Evolutionary conservation across 1,140 invertebrate genomes (phyloP).

Genomic region (Drosophila suzukii): DNA sequence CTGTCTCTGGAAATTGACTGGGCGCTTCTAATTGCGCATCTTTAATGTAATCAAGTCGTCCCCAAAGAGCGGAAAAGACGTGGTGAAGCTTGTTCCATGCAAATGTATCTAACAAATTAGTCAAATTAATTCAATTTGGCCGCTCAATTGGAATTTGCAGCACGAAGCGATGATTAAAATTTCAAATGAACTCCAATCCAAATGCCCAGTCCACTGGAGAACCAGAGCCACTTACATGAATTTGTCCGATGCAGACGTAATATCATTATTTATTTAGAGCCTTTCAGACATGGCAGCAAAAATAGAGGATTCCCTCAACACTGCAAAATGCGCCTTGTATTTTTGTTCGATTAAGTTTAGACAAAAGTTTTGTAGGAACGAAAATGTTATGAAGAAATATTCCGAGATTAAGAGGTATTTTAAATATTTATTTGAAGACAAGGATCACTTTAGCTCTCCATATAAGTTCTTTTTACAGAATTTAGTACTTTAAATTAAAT

Average conservation of each 20-base stretch:
- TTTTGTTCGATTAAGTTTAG: constrained; percentile 12
- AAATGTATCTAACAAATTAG: constrained; percentile 66
- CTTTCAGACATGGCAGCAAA: constrained; percentile 47
- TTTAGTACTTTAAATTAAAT: no score
- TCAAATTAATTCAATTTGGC: constrained; percentile 70
- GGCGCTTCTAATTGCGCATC: constrained; percentile 67
- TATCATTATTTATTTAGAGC: constrained; percentile 74
- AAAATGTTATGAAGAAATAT: not conserved
- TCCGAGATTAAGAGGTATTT: not conserved
- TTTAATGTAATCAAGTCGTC: constrained; percentile 67
- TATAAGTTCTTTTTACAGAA: not conserved
- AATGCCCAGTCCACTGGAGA: not conserved
- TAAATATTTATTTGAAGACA: not conserved
- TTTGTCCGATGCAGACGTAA: constrained; percentile 50
- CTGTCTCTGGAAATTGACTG: constrained; percentile 19
- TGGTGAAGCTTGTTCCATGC: constrained; percentile 36
- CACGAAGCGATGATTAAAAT: constrained; percentile 61
- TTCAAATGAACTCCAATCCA: constrained; percentile 30
- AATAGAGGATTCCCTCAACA: not conserved
- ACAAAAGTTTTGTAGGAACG: not conserved
- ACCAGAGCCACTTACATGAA: constrained; percentile 30
- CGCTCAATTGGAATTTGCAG: constrained; percentile 52
- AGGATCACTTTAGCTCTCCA: not conserved
- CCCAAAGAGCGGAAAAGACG: constrained; percentile 7
- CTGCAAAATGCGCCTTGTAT: constrained; percentile 1